Conservation (phyloP, 2,888 invertebrate genomes). For the Adineta ricciae region DNA sequence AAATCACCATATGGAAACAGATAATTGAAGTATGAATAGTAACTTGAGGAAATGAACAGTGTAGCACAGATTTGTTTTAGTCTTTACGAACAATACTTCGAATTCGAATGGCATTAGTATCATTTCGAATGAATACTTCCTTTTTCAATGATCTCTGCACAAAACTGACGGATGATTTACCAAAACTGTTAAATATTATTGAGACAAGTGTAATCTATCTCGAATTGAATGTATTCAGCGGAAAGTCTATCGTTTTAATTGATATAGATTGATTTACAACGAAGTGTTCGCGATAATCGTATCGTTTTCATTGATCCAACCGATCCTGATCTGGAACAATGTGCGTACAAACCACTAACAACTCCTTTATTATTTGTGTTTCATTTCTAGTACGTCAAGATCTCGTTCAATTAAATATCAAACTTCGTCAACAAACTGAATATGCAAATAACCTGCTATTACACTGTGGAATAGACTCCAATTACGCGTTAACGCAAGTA, state of each 20-base stretch:
- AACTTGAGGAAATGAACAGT: background rate
- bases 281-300: conserved; percentile 2
- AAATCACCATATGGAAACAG: background rate
- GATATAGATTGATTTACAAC: background rate
- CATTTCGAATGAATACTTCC: background rate
- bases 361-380: background rate
- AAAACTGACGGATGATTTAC: background rate
- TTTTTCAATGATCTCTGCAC: background rate
- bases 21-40: background rate
- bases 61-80: background rate
- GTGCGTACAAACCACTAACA: background rate
- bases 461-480: background rate
- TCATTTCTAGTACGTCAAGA: background rate
- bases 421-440: conserved; percentile 13
- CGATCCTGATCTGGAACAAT: conserved; percentile 4
- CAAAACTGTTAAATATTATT: background rate
- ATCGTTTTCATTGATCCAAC: conserved; percentile 10
- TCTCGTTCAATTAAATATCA: background rate
- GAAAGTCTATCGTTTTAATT: background rate
- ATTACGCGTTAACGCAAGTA: background rate
- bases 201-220: background rate
- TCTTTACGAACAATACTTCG: background rate
- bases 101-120: conserved; percentile 7
- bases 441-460: background rate
- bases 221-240: too few relatives aligned